These are phyloP conservation scores for Calliopsis andreniformis DNA, from an alignment of 1,140 invertebrate genomes.

Conservation along the genomic window DNA sequence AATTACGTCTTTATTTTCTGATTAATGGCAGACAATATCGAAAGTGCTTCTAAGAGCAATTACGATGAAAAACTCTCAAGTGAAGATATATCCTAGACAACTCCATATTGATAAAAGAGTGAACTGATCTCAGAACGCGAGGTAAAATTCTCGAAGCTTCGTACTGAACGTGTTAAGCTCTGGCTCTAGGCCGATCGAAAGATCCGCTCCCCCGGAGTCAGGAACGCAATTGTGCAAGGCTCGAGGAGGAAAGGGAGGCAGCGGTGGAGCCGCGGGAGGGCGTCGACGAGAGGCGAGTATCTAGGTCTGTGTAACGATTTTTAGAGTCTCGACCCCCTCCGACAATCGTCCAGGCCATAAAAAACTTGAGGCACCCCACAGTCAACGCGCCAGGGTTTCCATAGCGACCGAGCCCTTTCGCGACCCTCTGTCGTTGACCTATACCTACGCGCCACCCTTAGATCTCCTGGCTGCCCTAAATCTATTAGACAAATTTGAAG, in stretches of 20 bases:
- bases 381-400: slow-evolving; percentile 71
- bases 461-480: slow-evolving; percentile 46
- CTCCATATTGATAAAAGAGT: too few relatives aligned
- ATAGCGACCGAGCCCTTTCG: slow-evolving; percentile 75
- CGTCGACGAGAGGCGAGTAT: slow-evolving; percentile 57
- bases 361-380: slow-evolving; percentile 76
- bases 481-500: slow-evolving; percentile 49
- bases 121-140: too few relatives aligned
- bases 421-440: slow-evolving; percentile 53
- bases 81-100: too few relatives aligned
- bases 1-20: too few relatives aligned
- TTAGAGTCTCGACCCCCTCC: slow-evolving; percentile 73
- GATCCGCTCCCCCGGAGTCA: not conserved
- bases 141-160: too few relatives aligned
- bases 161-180: too few relatives aligned
- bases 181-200: not conserved
- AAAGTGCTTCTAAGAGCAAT: too few relatives aligned
- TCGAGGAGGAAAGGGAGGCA: slow-evolving; percentile 24
- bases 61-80: too few relatives aligned
- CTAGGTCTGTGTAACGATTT: slow-evolving; percentile 78
- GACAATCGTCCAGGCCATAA: slow-evolving; percentile 72
- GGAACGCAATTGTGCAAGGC: slow-evolving; percentile 39
- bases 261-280: slow-evolving; percentile 11
- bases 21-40: too few relatives aligned
- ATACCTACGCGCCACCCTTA: slow-evolving; percentile 57